Evolutionary conservation across 2,888 invertebrate genomes (phyloP), one percentile per base, ranked within the genome.

Genomic region (Euzetes globulus): DNA sequence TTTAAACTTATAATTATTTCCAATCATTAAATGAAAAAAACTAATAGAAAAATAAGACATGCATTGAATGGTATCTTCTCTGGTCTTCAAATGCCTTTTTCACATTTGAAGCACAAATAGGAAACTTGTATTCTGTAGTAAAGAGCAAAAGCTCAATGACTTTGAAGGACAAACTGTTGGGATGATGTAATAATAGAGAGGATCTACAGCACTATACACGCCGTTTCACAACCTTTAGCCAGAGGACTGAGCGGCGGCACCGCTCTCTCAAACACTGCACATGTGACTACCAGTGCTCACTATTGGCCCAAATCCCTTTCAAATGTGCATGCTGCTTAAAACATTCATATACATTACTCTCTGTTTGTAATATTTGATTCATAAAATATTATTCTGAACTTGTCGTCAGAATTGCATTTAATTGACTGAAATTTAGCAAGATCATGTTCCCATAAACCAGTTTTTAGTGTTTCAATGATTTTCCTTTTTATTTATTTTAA

Each of bases 111-210:
- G 3, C 33, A 60, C 60, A 60, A 60, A 60, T 60, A 33, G 29
- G 60, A 33, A 33, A 60, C 60, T 60, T 27, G 60, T 60, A 33
- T 60, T 29, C 17, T 17, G 27, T 33, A 60, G 33, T 60, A 27
- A 60, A 60, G 60, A 60, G 17, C 60, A 60, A 60, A 60, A 60
- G 60, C 60, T 60, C 60, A 60, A 60, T 60, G 60, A 60, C 60
- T 60, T 60, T 60, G 60, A 60, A 60, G 60, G 60, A 60, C 60
- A 60, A 60, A 60, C 60, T 60, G 25, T 60, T 29, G 60, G 29
- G 60, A 60, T 60, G 60, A 60, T 60, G 60, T 60, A 60, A 60
- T 27, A 13, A 4, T 27, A 22, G 19, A 22, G 17, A 3, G 29
- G 6, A 60, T 2, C 27, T n/a, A 60, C 17, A 33, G 60, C 13